Base-by-base conservation (phyloP, 2,113 vertebrate genomes). In the Pomatostomus ruficeps region DNA sequence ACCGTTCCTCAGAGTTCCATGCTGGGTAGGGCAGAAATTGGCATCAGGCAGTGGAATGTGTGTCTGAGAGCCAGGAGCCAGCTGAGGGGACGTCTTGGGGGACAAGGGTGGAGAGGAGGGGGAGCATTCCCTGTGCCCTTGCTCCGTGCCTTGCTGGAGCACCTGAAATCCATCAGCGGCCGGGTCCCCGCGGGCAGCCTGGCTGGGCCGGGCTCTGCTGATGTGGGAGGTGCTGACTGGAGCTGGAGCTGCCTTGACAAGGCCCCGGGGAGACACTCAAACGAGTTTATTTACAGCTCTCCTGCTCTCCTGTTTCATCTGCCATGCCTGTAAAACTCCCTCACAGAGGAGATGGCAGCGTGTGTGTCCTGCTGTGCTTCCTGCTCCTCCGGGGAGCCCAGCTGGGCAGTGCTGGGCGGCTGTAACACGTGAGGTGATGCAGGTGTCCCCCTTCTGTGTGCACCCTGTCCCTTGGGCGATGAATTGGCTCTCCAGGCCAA, bases 221-320 rank as follows among this genome's bases (percentile, higher is more conserved):
- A 84, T 89, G 85, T 48, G 80, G 83, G 81, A 85, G 67, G 75
- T 86, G 89, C 36, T 93, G 89, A 89, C 91, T 86, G 54, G 59
- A 90, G 75, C 68, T 89, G 83, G 93, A 80, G 84, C 28, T 59
- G 45, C 29, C 75, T 94, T 88, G 84, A 97, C 57, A 88, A 63
- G 62, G n/a, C 85, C 72, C 66, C 35, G 12, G 84, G 85, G 92
- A 95, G 89, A 93, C 52, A 55, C 76, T 82, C 33, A n/a, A 14
- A 93, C 65, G 35, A 92, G 75, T 81, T 82, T 93, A 58, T 96
- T 96, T 96, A 95, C 85, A 80, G 81, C 72, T 90, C 52, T 61
- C 51, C n/a, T 81, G 51, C n/a, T 72, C 82, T 63, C 93, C 68
- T n/a, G 71, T 85, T 93, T 93, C 19, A 35, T 78, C 82, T 87